Conservation (phyloP, 2,888 invertebrate genomes). For the Pandemis cinnamomeana region DNA sequence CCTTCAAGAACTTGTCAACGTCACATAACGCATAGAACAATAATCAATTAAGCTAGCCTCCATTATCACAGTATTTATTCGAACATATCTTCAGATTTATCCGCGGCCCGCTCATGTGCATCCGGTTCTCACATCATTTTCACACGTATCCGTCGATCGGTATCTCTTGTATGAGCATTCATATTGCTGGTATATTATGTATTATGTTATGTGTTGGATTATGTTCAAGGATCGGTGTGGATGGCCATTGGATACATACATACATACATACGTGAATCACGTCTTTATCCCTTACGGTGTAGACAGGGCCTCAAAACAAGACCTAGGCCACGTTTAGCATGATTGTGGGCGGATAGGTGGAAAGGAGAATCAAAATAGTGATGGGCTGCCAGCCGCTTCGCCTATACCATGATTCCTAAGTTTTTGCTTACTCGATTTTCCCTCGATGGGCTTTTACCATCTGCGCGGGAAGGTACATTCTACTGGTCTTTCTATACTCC, state of each 20-base stretch:
- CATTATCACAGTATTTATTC: constrained; percentile 3
- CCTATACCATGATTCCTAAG: no score
- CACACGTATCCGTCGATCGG: constrained; percentile 37
- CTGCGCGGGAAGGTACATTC: no score
- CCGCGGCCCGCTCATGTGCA: constrained; percentile 15
- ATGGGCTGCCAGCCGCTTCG: no score
- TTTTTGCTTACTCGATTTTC: no score
- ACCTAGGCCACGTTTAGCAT: no score
- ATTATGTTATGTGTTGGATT: constrained; percentile 21
- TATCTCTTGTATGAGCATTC: constrained; percentile 38
- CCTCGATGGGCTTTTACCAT: no score
- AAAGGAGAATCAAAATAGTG: no score
- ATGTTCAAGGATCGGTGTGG: constrained; percentile 4
- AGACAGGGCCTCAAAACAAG: no score
- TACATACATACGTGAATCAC: no score
- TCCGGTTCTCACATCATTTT: constrained; percentile 38
- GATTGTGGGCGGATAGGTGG: no score
- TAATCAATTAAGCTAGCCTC: not conserved
- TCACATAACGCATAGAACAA: not conserved
- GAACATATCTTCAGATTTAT: constrained; percentile 23
- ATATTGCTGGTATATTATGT: constrained; percentile 37
- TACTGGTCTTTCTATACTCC: no score
- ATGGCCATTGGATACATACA: not conserved
- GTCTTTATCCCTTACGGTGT: no score
- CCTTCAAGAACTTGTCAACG: not conserved